Evolutionary conservation across 30 jellyfish, hydroid and myxozoan genomes (phyloP).

Genomic region (Pelagia noctiluca): DNA sequence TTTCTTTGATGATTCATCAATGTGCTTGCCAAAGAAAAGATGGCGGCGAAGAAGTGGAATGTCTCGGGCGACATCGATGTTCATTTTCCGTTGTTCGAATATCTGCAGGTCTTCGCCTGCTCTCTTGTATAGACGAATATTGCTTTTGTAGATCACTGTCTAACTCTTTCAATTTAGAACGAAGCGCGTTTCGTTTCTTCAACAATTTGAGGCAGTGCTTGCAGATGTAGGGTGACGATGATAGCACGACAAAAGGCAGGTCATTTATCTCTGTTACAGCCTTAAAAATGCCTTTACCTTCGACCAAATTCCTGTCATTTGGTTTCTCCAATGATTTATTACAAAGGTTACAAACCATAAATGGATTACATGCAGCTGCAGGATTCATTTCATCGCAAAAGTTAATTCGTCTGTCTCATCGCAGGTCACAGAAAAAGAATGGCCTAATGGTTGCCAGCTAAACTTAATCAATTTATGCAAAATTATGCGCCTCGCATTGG

Average conservation of each 20-base stretch:
- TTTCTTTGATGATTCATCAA: background rate
- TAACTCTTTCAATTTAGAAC: background rate
- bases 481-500: background rate
- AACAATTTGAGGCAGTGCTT: background rate
- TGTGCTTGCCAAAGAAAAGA: background rate
- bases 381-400: too few relatives aligned
- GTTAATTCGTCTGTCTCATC: too few relatives aligned
- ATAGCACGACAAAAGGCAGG: background rate
- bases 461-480: background rate
- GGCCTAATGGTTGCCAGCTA: too few relatives aligned
- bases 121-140: background rate
- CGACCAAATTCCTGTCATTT: too few relatives aligned
- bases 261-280: background rate
- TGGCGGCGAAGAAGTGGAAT: background rate
- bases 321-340: background rate
- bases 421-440: too few relatives aligned
- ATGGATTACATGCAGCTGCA: too few relatives aligned
- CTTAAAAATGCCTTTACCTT: too few relatives aligned
- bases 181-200: background rate
- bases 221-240: too few relatives aligned
- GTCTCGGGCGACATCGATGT: background rate
- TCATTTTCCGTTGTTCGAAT: background rate
- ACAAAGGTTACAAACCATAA: too few relatives aligned
- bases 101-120: background rate
- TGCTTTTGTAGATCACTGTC: background rate